These are phyloP conservation scores for Chaetogeoica ovagalla DNA, from an alignment of 2,888 invertebrate genomes.

Conservation along the genomic window DNA sequence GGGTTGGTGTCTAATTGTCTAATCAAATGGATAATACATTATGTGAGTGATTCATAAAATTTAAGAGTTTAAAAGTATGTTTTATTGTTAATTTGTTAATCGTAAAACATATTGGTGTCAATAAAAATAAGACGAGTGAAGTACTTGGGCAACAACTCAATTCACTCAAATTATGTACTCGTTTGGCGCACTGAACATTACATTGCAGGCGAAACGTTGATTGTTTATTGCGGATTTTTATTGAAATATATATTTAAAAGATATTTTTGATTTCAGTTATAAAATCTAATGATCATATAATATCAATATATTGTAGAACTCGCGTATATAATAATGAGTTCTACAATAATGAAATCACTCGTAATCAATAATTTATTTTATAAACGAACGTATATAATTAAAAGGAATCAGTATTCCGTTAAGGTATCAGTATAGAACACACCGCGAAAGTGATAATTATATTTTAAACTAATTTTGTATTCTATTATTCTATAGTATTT, in stretches of 20 bases:
- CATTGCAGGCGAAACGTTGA: neutral
- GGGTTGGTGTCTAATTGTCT: neutral
- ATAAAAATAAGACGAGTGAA: neutral
- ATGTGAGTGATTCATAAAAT: slow-evolving; percentile 17
- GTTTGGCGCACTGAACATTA: neutral
- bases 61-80: neutral
- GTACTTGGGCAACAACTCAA: neutral
- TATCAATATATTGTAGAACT: neutral
- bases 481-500: too few species aligned
- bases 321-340: too few species aligned
- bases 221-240: neutral
- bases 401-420: too few species aligned
- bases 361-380: too few species aligned
- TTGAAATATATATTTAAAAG: neutral
- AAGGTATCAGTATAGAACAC: too few species aligned
- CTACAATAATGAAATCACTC: too few species aligned
- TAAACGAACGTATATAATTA: too few species aligned
- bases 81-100: slow-evolving; percentile 3
- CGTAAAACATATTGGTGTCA: slow-evolving; percentile 13
- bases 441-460: too few species aligned
- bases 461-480: too few species aligned
- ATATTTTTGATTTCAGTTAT: neutral
- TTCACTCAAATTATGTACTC: too few species aligned
- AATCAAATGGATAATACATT: slow-evolving; percentile 17
- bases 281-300: neutral